These are phyloP conservation scores for Nothobranchius furzeri DNA, from an alignment of 2,113 vertebrate genomes.

Conservation along the genomic window DNA sequence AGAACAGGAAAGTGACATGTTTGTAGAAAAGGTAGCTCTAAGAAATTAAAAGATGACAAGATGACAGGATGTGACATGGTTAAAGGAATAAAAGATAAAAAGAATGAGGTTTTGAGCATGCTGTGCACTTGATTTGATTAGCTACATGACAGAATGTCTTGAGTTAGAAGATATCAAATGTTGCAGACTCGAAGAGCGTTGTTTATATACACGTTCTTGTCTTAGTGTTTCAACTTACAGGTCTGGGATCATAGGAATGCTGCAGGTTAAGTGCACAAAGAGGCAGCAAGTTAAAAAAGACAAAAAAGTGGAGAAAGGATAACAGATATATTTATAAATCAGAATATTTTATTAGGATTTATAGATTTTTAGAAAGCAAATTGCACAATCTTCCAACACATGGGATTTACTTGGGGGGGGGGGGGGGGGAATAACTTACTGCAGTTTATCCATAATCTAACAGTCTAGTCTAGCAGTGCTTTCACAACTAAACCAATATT, in stretches of 20 bases:
- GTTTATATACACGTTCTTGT: not conserved
- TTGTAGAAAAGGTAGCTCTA: slow-evolving; percentile 3
- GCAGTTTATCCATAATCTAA: slow-evolving; percentile 30
- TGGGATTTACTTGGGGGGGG: no score
- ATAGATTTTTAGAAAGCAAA: slow-evolving; percentile 4
- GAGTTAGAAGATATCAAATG: slow-evolving; percentile 11
- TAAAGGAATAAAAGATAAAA: slow-evolving; percentile 3
- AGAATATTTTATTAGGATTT: no score
- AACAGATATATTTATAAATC: no score
- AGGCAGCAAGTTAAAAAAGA: no score
- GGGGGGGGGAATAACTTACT: slow-evolving; percentile 34
- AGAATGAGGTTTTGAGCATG: not conserved
- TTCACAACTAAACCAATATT: slow-evolving; percentile 27
- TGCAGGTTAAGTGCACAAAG: no score
- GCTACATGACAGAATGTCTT: not conserved
- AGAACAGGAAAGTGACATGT: slow-evolving; percentile 19
- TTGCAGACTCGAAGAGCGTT: not conserved
- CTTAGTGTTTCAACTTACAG: no score
- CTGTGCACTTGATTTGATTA: not conserved
- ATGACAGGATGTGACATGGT: not conserved
- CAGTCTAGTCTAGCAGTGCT: not conserved
- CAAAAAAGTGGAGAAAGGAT: no score
- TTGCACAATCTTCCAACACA: not conserved
- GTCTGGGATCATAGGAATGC: no score
- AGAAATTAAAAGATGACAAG: slow-evolving; percentile 10